Conservation (phyloP, 53 echinoderm and acorn worm species). For the Apostichopus leukothele region DNA sequence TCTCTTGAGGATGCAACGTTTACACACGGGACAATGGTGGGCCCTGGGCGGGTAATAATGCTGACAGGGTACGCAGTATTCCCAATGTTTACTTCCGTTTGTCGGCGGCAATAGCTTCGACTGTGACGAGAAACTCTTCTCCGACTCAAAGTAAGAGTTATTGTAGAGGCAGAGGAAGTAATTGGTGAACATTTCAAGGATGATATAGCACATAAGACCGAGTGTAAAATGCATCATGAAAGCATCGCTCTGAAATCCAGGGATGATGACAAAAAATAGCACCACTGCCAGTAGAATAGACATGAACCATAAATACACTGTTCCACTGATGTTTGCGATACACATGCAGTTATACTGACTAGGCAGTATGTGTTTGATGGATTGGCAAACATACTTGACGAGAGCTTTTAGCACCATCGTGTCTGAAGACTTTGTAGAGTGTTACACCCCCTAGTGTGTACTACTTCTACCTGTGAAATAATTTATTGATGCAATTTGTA, state of each 20-base stretch:
- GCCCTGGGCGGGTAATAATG: conserved; percentile 85
- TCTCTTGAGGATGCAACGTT: conserved; percentile 72
- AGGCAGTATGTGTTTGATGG: conserved; percentile 27
- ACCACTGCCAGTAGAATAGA: conserved; percentile 31
- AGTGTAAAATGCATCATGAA: conserved; percentile 31
- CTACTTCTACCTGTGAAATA: not conserved
- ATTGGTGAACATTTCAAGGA: conserved; percentile 63
- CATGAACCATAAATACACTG: conserved; percentile 68
- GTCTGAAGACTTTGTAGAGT: not conserved
- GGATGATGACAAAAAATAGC: conserved; percentile 51
- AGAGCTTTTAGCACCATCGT: conserved; percentile 15
- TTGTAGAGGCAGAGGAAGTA: conserved; percentile 62
- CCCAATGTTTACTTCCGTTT: conserved; percentile 77
- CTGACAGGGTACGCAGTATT: conserved; percentile 86
- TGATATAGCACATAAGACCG: conserved; percentile 50
- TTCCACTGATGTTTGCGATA: conserved; percentile 65
- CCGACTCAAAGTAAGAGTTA: conserved; percentile 56
- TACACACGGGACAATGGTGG: conserved; percentile 82
- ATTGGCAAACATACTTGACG: conserved; percentile 2
- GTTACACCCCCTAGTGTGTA: not conserved
- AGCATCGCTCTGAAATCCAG: conserved; percentile 43
- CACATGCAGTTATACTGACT: conserved; percentile 38
- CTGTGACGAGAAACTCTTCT: not conserved
- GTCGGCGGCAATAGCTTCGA: conserved; percentile 39
- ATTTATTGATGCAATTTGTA: too few species aligned